A percentile compares a stretch with the other conserved stretches of the same genome.
Conservation (phyloP, 2,113 vertebrate species). For the Hystrix brachyura region DNA sequence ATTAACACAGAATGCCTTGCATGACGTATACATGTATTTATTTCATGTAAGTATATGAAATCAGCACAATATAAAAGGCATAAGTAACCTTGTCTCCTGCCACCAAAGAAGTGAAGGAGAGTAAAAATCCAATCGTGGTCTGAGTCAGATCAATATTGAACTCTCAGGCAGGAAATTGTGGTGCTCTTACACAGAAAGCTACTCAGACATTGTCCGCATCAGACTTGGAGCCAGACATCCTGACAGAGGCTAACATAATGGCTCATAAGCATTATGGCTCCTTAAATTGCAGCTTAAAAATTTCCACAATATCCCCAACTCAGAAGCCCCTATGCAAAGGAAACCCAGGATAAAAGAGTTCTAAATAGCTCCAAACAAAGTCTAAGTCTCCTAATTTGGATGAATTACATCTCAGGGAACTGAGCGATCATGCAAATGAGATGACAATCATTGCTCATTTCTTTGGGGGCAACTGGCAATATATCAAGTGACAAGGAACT, state of each 20-base stretch:
- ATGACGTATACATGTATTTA: constrained; percentile 2
- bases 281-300: constrained; percentile 79
- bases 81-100: constrained; percentile 79
- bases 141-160: constrained; percentile 81
- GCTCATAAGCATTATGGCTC: constrained; percentile 62
- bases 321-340: constrained; percentile 69
- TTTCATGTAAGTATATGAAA: constrained; percentile 56
- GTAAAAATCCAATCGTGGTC: constrained; percentile 81
- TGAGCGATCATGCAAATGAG: constrained; percentile 65
- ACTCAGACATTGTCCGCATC: constrained; percentile 74
- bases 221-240: constrained; percentile 84
- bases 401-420: constrained; percentile 70
- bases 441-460: constrained; percentile 72
- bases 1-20: constrained; percentile 55
- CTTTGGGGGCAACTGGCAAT: constrained; percentile 52
- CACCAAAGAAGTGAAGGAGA: constrained; percentile 71
- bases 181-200: constrained; percentile 73
- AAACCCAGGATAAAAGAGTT: constrained; percentile 70
- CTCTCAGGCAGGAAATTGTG: constrained; percentile 82
- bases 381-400: constrained; percentile 59
- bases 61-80: constrained; percentile 50
- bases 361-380: constrained; percentile 69
- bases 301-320: constrained; percentile 72
- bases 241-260: constrained; percentile 78
- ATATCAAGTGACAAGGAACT: constrained; percentile 58